Base-by-base conservation (phyloP, 2,797 vertebrate species). In the Dallia pectoralis region DNA sequence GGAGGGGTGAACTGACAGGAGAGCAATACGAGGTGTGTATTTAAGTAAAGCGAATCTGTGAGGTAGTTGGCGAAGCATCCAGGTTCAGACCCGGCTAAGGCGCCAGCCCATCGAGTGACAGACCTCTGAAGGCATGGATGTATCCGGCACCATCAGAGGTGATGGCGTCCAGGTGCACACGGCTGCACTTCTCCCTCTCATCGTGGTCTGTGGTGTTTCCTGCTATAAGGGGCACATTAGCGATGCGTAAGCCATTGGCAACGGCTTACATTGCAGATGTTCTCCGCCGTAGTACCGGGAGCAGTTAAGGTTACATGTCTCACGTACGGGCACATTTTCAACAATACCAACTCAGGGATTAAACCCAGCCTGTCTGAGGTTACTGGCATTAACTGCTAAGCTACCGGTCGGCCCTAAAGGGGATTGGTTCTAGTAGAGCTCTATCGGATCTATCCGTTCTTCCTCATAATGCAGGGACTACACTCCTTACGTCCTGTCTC, bases 51-150 rank as follows among this genome's bases (percentile, higher is more conserved):
- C 9, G 36, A 40, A 40, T 40, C 9, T 40, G 2, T 1, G 7
- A 14, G 0, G 7, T 29, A 27, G 1, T 4, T 19, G 40, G 14
- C 5, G 16, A 74, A 4, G 36, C 36, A 9, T 40, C 36, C 5
- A 1, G 1, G 1, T 4, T 40, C 36, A 40, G 36, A 40, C 36
- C 36, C 36, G 9, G 36, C 36, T 40, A 6, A 40, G 36, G 36
- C 36, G 9, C 36, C 9, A 40, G 36, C 6, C 36, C 1, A 9
- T 14, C 2, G 40, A 22, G 2, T 0, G 30, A 67, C 4, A 22
- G 19, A 96, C 95, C 94, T 94, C 93, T 93, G 80, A 96, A 96
- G 81, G 91, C 93, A 27, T 91, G 90, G 66, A 94, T 71, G 76
- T 88, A 81, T 8, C 94, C 94, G 2, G 56, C 71, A 0, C 91